Evolutionary conservation across 2,888 invertebrate genomes (phyloP).

Genomic region (Pristionchus japonicus): DNA sequence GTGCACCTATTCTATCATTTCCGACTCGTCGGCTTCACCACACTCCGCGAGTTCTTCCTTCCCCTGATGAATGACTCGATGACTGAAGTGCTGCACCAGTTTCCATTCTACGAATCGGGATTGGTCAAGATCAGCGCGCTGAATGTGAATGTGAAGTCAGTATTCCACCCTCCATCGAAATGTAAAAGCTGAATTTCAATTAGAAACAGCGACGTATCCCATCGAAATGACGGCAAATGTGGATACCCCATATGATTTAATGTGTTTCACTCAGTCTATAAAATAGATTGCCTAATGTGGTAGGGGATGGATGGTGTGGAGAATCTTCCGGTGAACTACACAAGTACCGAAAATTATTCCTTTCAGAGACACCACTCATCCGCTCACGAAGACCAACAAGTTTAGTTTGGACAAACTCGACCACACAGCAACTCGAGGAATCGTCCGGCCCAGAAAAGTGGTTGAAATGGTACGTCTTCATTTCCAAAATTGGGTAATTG

Average conservation of each 20-base stretch:
- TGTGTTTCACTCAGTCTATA: not conserved
- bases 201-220: too few species aligned
- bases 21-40: conserved; percentile 29
- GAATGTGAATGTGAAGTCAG: not conserved
- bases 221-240: not conserved
- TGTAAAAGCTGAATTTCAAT: too few species aligned
- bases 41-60: conserved; percentile 32
- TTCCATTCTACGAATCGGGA: not conserved
- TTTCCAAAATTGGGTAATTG: too few species aligned
- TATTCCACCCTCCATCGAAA: too few species aligned
- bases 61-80: not conserved
- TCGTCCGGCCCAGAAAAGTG: conserved; percentile 20
- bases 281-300: too few species aligned
- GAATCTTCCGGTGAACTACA: not conserved
- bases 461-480: conserved; percentile 25
- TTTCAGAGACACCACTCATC: not conserved
- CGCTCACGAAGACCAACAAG: not conserved
- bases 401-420: not conserved
- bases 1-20: not conserved
- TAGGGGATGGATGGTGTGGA: not conserved
- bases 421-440: not conserved
- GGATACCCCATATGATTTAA: too few species aligned
- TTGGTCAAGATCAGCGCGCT: conserved; percentile 20
- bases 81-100: not conserved
- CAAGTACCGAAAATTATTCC: not conserved